Evolutionary conservation across 1,140 invertebrate species (phyloP).

Genomic region (Radopholus similis): DNA sequence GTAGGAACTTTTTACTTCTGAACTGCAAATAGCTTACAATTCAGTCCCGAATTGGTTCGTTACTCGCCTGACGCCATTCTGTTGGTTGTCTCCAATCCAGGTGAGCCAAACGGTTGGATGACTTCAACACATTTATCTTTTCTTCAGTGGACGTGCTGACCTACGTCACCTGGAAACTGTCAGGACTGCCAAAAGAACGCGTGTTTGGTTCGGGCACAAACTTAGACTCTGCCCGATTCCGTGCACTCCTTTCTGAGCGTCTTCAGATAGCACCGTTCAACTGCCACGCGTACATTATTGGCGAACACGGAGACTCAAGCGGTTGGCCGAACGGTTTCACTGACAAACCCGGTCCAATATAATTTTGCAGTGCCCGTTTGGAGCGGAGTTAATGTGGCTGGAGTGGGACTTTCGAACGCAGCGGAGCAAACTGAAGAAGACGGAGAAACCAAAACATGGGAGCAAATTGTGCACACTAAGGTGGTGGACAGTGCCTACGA

Average conservation of each 20-base stretch:
- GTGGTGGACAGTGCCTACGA: slow-evolving; percentile 68
- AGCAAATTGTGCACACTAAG: slow-evolving; percentile 70
- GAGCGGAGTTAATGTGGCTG: slow-evolving; percentile 85
- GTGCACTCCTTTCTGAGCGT: slow-evolving; percentile 78
- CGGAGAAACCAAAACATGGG: slow-evolving; percentile 74
- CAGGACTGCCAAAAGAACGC: slow-evolving; percentile 76
- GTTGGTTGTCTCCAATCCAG: slow-evolving; percentile 82
- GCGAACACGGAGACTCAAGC: slow-evolving; percentile 77
- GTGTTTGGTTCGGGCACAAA: slow-evolving; percentile 87
- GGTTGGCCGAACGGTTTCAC: slow-evolving; percentile 51
- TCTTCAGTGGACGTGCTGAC: slow-evolving; percentile 75
- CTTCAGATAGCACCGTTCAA: slow-evolving; percentile 75
- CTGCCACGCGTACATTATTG: slow-evolving; percentile 81
- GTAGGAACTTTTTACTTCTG: slow-evolving; percentile 73
- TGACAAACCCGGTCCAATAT: not conserved
- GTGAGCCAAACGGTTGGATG: too few species aligned
- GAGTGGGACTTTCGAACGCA: slow-evolving; percentile 75
- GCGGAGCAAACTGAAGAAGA: slow-evolving; percentile 70
- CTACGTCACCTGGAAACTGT: slow-evolving; percentile 86
- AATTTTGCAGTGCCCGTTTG: slow-evolving; percentile 75
- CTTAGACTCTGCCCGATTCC: slow-evolving; percentile 80
- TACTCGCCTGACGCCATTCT: slow-evolving; percentile 80
- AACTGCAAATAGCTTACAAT: slow-evolving; percentile 63
- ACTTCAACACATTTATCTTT: not conserved
- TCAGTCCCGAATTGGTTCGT: slow-evolving; percentile 76